Evolutionary conservation across 2,797 vertebrate genomes (phyloP).

Genomic region (Limnodromus scolopaceus): DNA sequence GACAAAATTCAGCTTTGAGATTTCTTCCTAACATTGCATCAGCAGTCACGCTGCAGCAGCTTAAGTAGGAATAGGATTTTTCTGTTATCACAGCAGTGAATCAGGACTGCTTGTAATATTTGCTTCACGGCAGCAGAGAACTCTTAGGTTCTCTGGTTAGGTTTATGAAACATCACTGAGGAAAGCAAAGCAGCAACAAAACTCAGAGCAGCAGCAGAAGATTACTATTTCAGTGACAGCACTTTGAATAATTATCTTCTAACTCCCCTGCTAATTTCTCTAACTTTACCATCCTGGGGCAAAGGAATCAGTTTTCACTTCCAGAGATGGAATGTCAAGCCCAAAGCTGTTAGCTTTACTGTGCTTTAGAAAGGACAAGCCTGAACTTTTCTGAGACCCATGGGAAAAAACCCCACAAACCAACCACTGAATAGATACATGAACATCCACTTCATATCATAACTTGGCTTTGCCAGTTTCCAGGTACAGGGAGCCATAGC

Average conservation of each 20-base stretch:
- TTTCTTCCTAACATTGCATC: not conserved
- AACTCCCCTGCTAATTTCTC: not conserved
- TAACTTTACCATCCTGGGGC: not conserved
- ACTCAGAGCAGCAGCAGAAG: not conserved
- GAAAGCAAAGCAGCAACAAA: not conserved
- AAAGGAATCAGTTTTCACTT: not conserved
- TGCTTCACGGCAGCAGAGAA: not conserved
- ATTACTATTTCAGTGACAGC: not conserved
- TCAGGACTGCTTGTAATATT: not conserved
- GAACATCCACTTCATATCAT: not conserved
- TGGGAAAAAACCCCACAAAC: not conserved
- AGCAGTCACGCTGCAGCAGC: not conserved
- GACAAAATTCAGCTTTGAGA: not conserved
- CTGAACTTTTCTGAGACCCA: not conserved
- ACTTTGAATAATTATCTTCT: not conserved
- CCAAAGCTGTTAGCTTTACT: not conserved
- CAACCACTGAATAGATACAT: accelerated
- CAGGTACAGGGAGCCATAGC: not conserved
- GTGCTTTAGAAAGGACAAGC: not conserved
- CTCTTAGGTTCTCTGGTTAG: too few relatives aligned
- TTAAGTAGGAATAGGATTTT: not conserved
- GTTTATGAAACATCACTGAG: not conserved
- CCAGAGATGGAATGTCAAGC: not conserved
- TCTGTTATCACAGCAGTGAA: not conserved
- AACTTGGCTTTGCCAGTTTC: not conserved